A percentile compares a stretch with the other conserved stretches of the same genome.
Evolutionary conservation across 2,888 invertebrate species (phyloP).

Genomic region (Lordiphosa fenestrarum): DNA sequence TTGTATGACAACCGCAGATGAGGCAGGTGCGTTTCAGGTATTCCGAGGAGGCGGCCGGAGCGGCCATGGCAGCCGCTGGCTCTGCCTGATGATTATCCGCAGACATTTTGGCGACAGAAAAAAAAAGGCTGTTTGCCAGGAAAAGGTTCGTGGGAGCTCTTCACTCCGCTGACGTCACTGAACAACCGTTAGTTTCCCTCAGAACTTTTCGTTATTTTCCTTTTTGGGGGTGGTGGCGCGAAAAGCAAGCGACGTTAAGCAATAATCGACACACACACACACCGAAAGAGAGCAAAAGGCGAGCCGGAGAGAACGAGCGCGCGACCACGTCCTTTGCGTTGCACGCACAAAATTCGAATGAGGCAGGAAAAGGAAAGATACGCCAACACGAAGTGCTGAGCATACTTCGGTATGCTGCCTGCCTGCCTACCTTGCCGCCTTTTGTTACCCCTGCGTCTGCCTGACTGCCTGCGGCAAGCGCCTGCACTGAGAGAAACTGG

Average conservation of each 20-base stretch:
- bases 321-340: slow-evolving; percentile 71
- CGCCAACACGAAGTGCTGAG: slow-evolving; percentile 16
- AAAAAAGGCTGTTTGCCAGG: background rate
- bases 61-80: slow-evolving; percentile 49
- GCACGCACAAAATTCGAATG: slow-evolving; percentile 76
- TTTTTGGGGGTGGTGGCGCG: slow-evolving; percentile 27
- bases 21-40: slow-evolving; percentile 80
- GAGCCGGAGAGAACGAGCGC: slow-evolving; percentile 3
- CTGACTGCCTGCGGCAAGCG: too few species aligned
- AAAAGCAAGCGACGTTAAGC: slow-evolving; percentile 24
- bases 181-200: slow-evolving; percentile 14
- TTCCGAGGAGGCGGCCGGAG: slow-evolving; percentile 56
- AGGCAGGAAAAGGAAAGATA: slow-evolving; percentile 36
- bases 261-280: slow-evolving; percentile 28
- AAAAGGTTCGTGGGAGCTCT: background rate
- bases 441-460: too few species aligned
- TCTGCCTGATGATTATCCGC: slow-evolving; percentile 58
- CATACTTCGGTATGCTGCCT: slow-evolving; percentile 1
- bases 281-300: slow-evolving; percentile 19
- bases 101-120: slow-evolving; percentile 49
- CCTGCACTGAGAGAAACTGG: too few species aligned
- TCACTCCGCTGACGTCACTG: slow-evolving; percentile 34
- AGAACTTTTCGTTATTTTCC: slow-evolving; percentile 5
- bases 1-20: slow-evolving; percentile 80
- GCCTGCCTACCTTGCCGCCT: too few species aligned